Evolutionary conservation across 2,888 invertebrate species (phyloP).

Genomic region (Eremobia ochroleuca): DNA sequence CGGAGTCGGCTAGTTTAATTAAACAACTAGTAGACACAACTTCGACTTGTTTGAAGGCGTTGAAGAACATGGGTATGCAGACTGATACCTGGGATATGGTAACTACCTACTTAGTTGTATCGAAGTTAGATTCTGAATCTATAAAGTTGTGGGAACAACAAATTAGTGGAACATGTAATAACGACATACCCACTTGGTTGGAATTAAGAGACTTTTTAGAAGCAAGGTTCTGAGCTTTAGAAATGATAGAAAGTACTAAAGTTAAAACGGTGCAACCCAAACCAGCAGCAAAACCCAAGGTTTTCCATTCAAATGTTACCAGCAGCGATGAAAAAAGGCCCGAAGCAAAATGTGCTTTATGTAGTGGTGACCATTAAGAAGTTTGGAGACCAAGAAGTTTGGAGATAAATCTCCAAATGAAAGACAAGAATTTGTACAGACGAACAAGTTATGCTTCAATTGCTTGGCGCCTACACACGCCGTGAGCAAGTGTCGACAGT

Average conservation of each 20-base stretch:
- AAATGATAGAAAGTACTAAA: conserved; percentile 38
- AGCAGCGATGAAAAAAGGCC: neutral
- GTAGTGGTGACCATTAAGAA: conserved; percentile 30
- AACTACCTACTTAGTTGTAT: too few relatives aligned
- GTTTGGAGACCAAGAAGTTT: conserved; percentile 32
- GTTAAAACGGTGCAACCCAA: conserved; percentile 18
- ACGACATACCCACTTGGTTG: neutral
- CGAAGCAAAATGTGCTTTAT: conserved; percentile 13
- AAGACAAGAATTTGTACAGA: conserved; percentile 38
- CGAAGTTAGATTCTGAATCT: too few relatives aligned
- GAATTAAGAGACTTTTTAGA: conserved; percentile 20
- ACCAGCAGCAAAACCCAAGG: neutral
- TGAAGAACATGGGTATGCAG: too few relatives aligned
- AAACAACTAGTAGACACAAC: too few relatives aligned
- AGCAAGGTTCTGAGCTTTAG: conserved; percentile 29
- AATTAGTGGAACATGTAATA: neutral
- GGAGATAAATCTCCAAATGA: conserved; percentile 15
- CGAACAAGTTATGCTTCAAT: conserved; percentile 41
- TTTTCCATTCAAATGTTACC: neutral
- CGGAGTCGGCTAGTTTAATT: conserved; percentile 17
- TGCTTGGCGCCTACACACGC: conserved; percentile 33
- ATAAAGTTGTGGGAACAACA: too few relatives aligned
- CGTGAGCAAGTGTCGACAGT: conserved; percentile 34
- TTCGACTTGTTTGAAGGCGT: too few relatives aligned
- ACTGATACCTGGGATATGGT: too few relatives aligned